phyloP scores from a whole-genome alignment of 92 coral and sea anemone species.

The Porites evermanni region DNA sequence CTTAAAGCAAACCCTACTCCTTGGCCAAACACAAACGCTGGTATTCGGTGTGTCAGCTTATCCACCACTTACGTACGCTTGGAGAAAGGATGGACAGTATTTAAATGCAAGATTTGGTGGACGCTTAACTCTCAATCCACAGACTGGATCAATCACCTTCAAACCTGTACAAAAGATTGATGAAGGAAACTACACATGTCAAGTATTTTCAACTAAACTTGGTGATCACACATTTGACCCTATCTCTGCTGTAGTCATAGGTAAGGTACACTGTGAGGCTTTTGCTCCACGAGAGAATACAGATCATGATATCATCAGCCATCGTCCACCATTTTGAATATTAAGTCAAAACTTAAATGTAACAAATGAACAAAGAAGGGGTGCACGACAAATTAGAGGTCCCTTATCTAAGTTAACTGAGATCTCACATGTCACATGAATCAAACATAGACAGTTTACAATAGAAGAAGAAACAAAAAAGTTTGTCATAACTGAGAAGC shows the following conservation, averaged over 20 bases:
- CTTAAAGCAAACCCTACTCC: conserved; percentile 20
- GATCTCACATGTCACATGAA: no score
- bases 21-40: conserved; percentile 34
- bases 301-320: no score
- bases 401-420: no score
- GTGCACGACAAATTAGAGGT: no score
- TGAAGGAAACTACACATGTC: conserved; percentile 67
- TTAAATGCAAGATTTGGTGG: not conserved
- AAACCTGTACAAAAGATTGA: conserved; percentile 47
- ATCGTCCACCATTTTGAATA: no score
- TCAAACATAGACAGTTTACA: no score
- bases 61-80: conserved; percentile 37
- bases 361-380: no score
- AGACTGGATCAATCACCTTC: conserved; percentile 52
- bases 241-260: conserved; percentile 34
- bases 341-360: no score
- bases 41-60: conserved; percentile 25
- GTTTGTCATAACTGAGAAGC: no score
- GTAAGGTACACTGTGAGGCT: conserved; percentile 23
- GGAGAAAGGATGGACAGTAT: conserved; percentile 53
- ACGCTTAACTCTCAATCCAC: conserved; percentile 1
- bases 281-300: no score
- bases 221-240: not conserved
- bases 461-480: no score
- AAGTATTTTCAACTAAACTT: not conserved